These are phyloP conservation scores for Callosobruchus maculatus DNA, from an alignment of 2,888 invertebrate genomes.

Conservation along the genomic window DNA sequence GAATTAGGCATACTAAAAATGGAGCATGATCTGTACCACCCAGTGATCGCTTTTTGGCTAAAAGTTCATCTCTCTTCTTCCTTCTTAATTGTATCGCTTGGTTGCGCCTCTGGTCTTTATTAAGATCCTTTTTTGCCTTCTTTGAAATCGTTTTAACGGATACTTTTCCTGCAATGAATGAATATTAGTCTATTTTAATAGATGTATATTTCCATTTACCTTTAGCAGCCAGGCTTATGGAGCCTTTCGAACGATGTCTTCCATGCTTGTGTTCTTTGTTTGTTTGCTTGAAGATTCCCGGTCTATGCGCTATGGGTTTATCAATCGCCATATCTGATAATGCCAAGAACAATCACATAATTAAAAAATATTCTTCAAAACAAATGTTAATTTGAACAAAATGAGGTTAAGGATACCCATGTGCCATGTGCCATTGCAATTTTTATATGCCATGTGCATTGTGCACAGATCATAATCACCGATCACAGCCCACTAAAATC, in stretches of 20 bases:
- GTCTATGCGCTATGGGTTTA: slow-evolving; percentile 61
- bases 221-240: slow-evolving; percentile 71
- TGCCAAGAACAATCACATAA: neutral
- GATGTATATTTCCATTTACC: too few species aligned
- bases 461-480: too few species aligned
- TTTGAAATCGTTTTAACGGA: slow-evolving; percentile 67
- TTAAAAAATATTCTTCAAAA: neutral
- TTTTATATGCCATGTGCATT: too few species aligned
- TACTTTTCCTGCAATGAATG: slow-evolving; percentile 65
- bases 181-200: too few species aligned
- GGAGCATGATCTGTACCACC: slow-evolving; percentile 72
- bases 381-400: neutral
- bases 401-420: neutral
- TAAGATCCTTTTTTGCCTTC: slow-evolving; percentile 62
- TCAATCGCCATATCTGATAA: slow-evolving; percentile 26
- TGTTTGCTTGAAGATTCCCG: slow-evolving; percentile 85
- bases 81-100: slow-evolving; percentile 76
- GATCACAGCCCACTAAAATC: too few species aligned
- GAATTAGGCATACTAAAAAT: slow-evolving; percentile 65
- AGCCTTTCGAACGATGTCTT: slow-evolving; percentile 87
- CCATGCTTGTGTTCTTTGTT: slow-evolving; percentile 94
- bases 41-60: slow-evolving; percentile 72
- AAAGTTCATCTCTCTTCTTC: slow-evolving; percentile 77
- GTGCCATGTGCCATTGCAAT: too few species aligned
- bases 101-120: slow-evolving; percentile 73